Evolutionary conservation across 2,113 vertebrate species (phyloP).

Genomic region (Thunnus thynnus): DNA sequence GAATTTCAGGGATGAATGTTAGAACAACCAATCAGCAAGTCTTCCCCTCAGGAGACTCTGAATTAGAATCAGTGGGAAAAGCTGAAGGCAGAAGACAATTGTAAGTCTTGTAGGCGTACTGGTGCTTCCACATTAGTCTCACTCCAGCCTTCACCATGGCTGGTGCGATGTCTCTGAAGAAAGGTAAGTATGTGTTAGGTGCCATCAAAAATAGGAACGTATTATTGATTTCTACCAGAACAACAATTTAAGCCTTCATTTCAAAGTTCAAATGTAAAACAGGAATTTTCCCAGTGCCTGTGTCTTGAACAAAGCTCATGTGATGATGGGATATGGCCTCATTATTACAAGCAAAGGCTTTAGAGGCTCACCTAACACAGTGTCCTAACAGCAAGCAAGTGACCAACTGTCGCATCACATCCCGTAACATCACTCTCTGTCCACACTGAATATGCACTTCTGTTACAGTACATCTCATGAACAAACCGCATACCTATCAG

Average conservation of each 20-base stretch:
- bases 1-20: constrained; percentile 31
- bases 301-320: constrained; percentile 18
- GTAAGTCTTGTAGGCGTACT: constrained; percentile 45
- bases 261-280: constrained; percentile 22
- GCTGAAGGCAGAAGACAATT: constrained; percentile 45
- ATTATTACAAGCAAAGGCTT: constrained; percentile 57
- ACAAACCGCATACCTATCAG: too few relatives aligned
- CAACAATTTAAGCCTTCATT: constrained; percentile 13
- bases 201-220: background rate
- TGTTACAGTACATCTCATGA: too few relatives aligned
- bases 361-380: constrained; percentile 42
- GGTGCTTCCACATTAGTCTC: constrained; percentile 56
- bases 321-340: constrained; percentile 54
- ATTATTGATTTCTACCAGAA: constrained; percentile 46
- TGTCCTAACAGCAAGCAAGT: too few relatives aligned
- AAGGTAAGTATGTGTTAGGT: constrained; percentile 24
- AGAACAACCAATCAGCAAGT: constrained; percentile 33
- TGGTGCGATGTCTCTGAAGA: constrained; percentile 18
- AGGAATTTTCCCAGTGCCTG: background rate
- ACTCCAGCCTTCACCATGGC: constrained; percentile 8
- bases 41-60: constrained; percentile 25
- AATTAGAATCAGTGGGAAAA: constrained; percentile 52
- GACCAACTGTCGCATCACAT: too few relatives aligned
- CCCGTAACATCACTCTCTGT: too few relatives aligned
- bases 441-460: too few relatives aligned